Evolutionary conservation across 2,113 vertebrate species (phyloP), one percentile per base, ranked within the genome.

Genomic region (Callocephalon fimbriatum): DNA sequence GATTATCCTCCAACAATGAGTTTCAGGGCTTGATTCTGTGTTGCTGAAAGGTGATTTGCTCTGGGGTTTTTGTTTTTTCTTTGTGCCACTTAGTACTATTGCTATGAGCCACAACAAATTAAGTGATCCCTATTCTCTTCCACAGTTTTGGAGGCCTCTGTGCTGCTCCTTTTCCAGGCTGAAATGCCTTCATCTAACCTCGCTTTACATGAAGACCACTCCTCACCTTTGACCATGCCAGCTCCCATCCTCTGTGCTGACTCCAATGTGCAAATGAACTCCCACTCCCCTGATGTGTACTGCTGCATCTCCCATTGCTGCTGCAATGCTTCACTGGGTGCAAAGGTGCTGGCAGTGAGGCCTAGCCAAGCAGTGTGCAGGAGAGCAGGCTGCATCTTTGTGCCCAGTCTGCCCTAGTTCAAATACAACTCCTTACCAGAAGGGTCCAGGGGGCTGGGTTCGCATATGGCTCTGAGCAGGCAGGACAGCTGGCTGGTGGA

Each of bases 341-440:
- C 56, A 63, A 61, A 45, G 31, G 5, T 1, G 0, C 14, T 5
- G 58, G 26, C 22, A 25, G 40, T 0, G 4, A 42, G 38, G 65
- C 7, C 0, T 0, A 67, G 29, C 4, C 0, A 0, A 26, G 25
- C 0, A 0, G 1, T 10, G n/a, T 73, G 44, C 54, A 56, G 51
- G n/a, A 35, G 6, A 50, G 25, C 38, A n/a, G 23, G 10, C 40
- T 62, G 58, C 53, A 74, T 32, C 75, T 88, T 8, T 45, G 25
- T 84, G 68, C 35, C 67, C 45, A 71, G 15, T 22, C 31, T 1
- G 1, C 9, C 45, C 22, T 14, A 1, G 8, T 58, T 19, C 67
- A 32, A 71, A 75, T 7, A 58, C 25, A 76, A 10, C 13, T 62
- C 45, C 42, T 58, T 70, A 77, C 50, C 68, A 91, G 79, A 38